A percentile compares a stretch with the other conserved stretches of the same genome.
phyloP scores from a whole-genome alignment of 2,888 invertebrate species.

The Himalopsyche tibetana region DNA sequence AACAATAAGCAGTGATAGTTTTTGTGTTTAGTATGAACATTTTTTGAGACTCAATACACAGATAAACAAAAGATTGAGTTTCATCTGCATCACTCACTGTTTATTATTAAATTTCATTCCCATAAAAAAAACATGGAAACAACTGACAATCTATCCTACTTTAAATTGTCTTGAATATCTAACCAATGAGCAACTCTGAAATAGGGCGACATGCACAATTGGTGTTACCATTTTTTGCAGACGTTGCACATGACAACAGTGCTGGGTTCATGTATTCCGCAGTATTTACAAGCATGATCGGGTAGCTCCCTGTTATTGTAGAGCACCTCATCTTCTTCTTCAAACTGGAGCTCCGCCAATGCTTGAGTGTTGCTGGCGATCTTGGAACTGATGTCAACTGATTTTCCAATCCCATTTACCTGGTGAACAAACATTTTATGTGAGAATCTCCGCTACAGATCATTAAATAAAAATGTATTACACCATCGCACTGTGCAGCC shows the following conservation, averaged over 20 bases:
- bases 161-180: too few species aligned
- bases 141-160: too few species aligned
- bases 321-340: slow-evolving; percentile 95
- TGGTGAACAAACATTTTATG: slow-evolving; percentile 69
- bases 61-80: too few species aligned
- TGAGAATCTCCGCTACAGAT: not conserved
- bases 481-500: not conserved
- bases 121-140: too few species aligned
- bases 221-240: slow-evolving; percentile 94
- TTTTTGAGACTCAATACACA: too few species aligned
- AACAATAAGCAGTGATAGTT: too few species aligned
- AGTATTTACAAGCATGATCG: slow-evolving; percentile 98
- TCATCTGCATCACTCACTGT: too few species aligned
- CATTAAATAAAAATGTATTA: not conserved
- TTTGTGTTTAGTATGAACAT: too few species aligned
- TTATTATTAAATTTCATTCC: too few species aligned
- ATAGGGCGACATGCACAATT: not conserved
- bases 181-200: too few species aligned
- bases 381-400: slow-evolving; percentile 79
- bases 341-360: slow-evolving; percentile 93
- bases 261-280: slow-evolving; percentile 98
- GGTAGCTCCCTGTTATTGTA: slow-evolving; percentile 93
- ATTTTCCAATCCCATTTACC: slow-evolving; percentile 83
- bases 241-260: slow-evolving; percentile 99
- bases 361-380: slow-evolving; percentile 84